Base-by-base conservation (phyloP, 2,797 vertebrate genomes). In the Characodon lateralis region DNA sequence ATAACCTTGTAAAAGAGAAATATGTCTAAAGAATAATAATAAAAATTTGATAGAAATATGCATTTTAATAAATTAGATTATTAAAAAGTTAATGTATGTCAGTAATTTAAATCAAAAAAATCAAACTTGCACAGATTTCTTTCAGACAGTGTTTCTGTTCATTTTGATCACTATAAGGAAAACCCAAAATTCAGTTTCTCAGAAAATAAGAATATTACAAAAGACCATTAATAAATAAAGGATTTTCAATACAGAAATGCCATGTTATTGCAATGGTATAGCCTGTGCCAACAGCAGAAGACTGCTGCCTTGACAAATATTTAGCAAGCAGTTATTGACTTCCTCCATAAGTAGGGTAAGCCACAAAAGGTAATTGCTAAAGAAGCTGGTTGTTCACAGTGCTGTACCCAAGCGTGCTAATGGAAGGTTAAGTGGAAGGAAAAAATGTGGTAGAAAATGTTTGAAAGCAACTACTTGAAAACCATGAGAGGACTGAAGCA, bases 1-100 rank as follows among this genome's bases (percentile, higher is more conserved):
- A 59, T 68, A 71, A 59, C n/a, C 12, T 26, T 28, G 26, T 14
- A 28, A 59, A 28, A 1, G 20, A 58, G 6, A 14, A 72, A 59
- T 7, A 41, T 73, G 50, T 10, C 50, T 71, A n/a, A 51, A 14
- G 76, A 79, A 53, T 58, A 48, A 59, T 56, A n/a, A 50, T 31
- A 78, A 26, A 59, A 79, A 39, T 16, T 13, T 46, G 16, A 53
- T 16, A 41, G 16, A n/a, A 31, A 77, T n/a, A 1, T 24, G 78
- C 0, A 28, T 28, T n/a, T 58, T 10, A n/a, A n/a, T 51, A 51
- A 10, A 59, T 59, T 26, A 26, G 7, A 59, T 13, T 26, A 13
- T 59, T 3, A 59, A 28, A 59, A 31, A 63, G 13, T 31, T 59
- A 3, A 2, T 71, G 74, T 13, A 59, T 59, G 1, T 31, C 26